Evolutionary conservation across 2,888 invertebrate species (phyloP).

Genomic region (Acanthosepion esculentum): DNA sequence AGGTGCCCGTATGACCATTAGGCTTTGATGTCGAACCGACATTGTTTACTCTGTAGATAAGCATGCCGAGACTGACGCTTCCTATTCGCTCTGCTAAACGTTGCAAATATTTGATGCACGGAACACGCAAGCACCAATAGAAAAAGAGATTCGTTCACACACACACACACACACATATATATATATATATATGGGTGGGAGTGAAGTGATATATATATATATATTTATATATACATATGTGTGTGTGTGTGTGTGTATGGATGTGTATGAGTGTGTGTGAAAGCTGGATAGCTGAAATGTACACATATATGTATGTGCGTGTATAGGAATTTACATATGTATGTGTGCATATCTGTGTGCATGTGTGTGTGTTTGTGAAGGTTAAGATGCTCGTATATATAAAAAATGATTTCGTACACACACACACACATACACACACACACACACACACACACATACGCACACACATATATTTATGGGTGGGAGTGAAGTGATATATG

Average conservation of each 20-base stretch:
- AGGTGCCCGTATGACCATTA: not conserved
- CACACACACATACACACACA: too few relatives aligned
- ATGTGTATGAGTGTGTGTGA: not conserved
- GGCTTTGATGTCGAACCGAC: not conserved
- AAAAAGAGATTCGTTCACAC: not conserved
- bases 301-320: not conserved
- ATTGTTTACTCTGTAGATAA: not conserved
- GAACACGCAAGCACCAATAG: not conserved
- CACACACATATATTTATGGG: too few relatives aligned
- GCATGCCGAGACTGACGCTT: not conserved
- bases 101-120: not conserved
- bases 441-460: too few relatives aligned
- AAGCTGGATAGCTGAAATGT: too few relatives aligned
- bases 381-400: too few relatives aligned
- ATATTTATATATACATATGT: not conserved
- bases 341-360: too few relatives aligned
- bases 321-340: not conserved
- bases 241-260: not conserved
- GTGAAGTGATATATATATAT: not conserved
- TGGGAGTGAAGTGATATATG: too few relatives aligned
- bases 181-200: not conserved
- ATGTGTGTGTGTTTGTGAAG: too few relatives aligned
- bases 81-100: not conserved
- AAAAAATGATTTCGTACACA: too few relatives aligned
- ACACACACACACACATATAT: not conserved